Evolutionary conservation across 2,113 vertebrate genomes (phyloP).

Genomic region (Plotosus lineatus): DNA sequence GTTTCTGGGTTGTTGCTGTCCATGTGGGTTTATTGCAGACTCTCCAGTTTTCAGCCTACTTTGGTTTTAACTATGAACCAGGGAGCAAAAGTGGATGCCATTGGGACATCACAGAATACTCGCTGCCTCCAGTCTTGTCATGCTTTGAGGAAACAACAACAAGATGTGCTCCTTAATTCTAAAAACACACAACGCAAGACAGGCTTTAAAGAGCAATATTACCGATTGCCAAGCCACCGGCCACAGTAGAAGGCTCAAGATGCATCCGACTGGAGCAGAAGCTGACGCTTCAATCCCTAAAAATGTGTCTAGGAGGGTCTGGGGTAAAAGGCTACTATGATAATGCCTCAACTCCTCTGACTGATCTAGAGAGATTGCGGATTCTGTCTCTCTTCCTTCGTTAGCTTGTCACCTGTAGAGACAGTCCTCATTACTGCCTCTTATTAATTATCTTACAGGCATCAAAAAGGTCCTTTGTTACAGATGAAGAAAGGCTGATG

Average conservation of each 20-base stretch:
- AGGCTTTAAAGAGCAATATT: not conserved
- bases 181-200: not conserved
- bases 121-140: not conserved
- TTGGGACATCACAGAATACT: not conserved
- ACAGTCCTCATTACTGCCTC: slow-evolving; percentile 1
- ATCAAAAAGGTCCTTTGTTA: slow-evolving; percentile 15
- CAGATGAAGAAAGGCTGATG: slow-evolving; percentile 17
- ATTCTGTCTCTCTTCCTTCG: not conserved
- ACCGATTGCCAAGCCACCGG: not conserved
- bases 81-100: not conserved
- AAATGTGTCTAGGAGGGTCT: not conserved
- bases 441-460: slow-evolving; percentile 12
- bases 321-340: slow-evolving; percentile 7
- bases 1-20: not conserved
- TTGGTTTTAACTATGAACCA: not conserved
- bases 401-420: not conserved
- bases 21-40: no score
- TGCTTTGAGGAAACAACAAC: not conserved
- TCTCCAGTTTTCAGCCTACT: no score
- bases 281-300: no score
- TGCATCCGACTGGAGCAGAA: not conserved
- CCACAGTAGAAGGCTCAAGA: not conserved
- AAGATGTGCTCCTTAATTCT: not conserved
- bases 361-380: not conserved
- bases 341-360: slow-evolving; percentile 14